These are phyloP conservation scores for Percina caprodes DNA, from an alignment of 2,113 vertebrate species.

Conservation along the genomic window DNA sequence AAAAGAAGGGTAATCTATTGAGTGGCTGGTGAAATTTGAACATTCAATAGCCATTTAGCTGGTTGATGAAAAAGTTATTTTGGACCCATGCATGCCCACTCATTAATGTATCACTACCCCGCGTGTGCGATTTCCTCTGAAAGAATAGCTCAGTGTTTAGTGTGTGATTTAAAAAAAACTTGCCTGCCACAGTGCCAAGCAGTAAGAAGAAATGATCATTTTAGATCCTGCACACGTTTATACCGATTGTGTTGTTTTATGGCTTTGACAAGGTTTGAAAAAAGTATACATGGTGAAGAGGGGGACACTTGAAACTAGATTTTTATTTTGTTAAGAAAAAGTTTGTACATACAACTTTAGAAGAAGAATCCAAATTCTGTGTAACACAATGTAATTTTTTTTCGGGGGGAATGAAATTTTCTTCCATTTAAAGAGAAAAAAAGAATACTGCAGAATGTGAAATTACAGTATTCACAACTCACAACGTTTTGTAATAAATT, in stretches of 20 bases:
- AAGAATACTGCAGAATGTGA: not conserved
- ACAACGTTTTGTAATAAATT: slow-evolving; percentile 26
- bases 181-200: too few relatives aligned
- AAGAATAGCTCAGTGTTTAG: too few relatives aligned
- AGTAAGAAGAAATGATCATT: too few relatives aligned
- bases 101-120: too few relatives aligned
- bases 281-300: not conserved
- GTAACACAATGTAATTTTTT: not conserved
- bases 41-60: too few relatives aligned
- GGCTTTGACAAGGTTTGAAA: not conserved
- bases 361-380: not conserved
- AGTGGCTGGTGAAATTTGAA: too few relatives aligned
- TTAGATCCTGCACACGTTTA: not conserved
- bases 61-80: too few relatives aligned
- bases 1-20: too few relatives aligned
- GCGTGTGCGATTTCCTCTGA: too few relatives aligned
- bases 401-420: not conserved
- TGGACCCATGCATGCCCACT: too few relatives aligned
- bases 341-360: not conserved
- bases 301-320: not conserved
- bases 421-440: not conserved
- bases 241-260: not conserved
- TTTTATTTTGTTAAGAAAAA: not conserved
- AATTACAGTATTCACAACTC: not conserved
- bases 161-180: too few relatives aligned